Base-by-base conservation (phyloP, 2,797 vertebrate genomes). In the Oreochromis grahami region DNA sequence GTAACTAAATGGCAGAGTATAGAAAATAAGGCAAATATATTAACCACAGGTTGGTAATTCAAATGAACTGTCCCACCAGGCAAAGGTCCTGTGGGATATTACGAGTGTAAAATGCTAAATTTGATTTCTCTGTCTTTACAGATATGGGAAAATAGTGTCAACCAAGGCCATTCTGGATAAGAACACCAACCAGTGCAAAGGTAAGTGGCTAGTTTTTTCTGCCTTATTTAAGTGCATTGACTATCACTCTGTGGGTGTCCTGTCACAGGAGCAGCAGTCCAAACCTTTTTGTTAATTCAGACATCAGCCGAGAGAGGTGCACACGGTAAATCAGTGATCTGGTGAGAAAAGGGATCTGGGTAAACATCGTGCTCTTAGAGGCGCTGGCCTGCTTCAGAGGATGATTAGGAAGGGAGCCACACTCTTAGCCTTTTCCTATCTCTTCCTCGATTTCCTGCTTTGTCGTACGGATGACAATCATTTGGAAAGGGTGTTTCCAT, bases 161-260 rank as follows among this genome's bases (percentile, higher is more conserved):
- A 99, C 98, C 93, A 99, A 99, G 96, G 98, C 98, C 96, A 99
- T 99, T 93, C 97, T 99, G 94, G 98, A 99, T 95, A 99, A 99
- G 96, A 99, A 98, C 96, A 99, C 98, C 83, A 98, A 99, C 97
- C 98, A 99, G 91, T 99, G 98, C 96, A 99, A 99, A 98, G 98
- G 98, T 99, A 97, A 87, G 94, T 82, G 34, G 72, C 77, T 78
- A 4, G 17, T 80, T 68, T 82, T 15, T 13, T 38, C 19, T 78
- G 32, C 21, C 48, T 77, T 84, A 60, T 89, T 89, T 88, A 24
- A 79, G n/a, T 68, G 38, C 51, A 15, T 50, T 41, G 45, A 65
- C 82, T 2, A 32, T 91, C 72, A 48, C 48, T 91, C 76, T 80
- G 80, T 8, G 51, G 77, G 58, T 48, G 78, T 86, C n/a, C 72